Evolutionary conservation across 2,797 vertebrate genomes (phyloP).

Genomic region (Pseudocheirus occidentalis): DNA sequence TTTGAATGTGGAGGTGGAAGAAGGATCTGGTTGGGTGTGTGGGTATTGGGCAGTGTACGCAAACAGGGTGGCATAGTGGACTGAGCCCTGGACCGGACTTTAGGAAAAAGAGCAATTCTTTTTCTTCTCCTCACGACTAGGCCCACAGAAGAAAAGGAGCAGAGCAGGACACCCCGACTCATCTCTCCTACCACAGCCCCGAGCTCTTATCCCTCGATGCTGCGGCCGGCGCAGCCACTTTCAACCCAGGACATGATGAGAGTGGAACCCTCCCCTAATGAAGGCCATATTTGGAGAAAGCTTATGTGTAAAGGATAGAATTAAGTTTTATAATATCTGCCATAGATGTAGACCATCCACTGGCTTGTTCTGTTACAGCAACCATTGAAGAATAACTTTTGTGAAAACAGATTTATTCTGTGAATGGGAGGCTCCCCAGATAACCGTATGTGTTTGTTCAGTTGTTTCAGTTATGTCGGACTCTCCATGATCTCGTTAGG

Average conservation of each 20-base stretch:
- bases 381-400: background rate
- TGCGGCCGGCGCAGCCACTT: too few species aligned
- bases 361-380: background rate
- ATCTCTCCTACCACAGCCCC: too few species aligned
- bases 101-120: background rate
- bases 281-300: background rate
- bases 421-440: slow-evolving; percentile 5
- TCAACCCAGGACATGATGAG: too few species aligned
- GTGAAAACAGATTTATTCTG: slow-evolving; percentile 25
- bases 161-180: too few species aligned
- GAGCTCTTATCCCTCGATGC: too few species aligned
- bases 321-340: slow-evolving; percentile 32
- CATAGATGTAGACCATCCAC: slow-evolving; percentile 18
- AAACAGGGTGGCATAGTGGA: background rate
- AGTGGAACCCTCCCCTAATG: background rate
- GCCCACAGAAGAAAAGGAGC: too few species aligned
- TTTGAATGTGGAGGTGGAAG: background rate
- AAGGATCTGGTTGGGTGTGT: background rate
- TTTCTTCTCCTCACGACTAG: too few species aligned
- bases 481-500: too few species aligned
- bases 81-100: background rate
- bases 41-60: background rate
- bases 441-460: slow-evolving; percentile 27
- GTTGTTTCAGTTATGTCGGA: too few species aligned
- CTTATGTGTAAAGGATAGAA: slow-evolving; percentile 21